phyloP scores from a whole-genome alignment of 2,113 vertebrate species.

The Equus quagga region DNA sequence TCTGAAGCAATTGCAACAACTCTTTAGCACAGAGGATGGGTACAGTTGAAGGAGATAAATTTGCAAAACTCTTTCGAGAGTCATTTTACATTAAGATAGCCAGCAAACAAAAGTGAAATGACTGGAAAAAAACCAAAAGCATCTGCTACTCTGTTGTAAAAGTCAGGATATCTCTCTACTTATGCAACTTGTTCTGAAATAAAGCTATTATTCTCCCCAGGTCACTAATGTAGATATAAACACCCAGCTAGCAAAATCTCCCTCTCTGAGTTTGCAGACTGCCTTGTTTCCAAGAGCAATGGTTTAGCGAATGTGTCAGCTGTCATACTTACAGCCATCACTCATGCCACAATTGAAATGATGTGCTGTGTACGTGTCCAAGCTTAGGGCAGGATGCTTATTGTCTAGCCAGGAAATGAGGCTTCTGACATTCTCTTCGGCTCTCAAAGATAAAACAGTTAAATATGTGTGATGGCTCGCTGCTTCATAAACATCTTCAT shows the following conservation, averaged over 20 bases:
- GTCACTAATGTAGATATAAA: constrained; percentile 12
- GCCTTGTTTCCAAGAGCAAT: constrained; percentile 62
- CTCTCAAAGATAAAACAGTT: constrained; percentile 32
- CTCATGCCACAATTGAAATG: constrained; percentile 8
- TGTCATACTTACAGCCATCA: constrained; percentile 43
- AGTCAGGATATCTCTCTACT: not conserved
- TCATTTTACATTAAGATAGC: not conserved
- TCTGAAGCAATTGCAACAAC: constrained; percentile 30
- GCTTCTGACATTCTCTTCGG: not conserved
- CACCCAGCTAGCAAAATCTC: constrained; percentile 13
- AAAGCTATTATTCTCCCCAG: not conserved
- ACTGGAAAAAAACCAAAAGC: not conserved
- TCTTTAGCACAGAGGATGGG: not conserved
- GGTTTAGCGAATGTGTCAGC: constrained; percentile 40
- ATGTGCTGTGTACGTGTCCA: not conserved
- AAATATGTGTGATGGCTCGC: not conserved
- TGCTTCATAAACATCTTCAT: not conserved
- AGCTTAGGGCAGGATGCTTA: not conserved
- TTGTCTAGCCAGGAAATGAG: constrained; percentile 50
- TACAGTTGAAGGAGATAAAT: constrained; percentile 31
- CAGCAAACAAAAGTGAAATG: constrained; percentile 14
- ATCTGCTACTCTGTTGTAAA: not conserved
- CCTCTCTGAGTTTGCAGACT: constrained; percentile 33
- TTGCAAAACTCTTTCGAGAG: not conserved
- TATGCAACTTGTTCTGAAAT: constrained; percentile 29